Base-by-base conservation (phyloP, 1,140 invertebrate species). In the Holcopasites calliopsidis region DNA sequence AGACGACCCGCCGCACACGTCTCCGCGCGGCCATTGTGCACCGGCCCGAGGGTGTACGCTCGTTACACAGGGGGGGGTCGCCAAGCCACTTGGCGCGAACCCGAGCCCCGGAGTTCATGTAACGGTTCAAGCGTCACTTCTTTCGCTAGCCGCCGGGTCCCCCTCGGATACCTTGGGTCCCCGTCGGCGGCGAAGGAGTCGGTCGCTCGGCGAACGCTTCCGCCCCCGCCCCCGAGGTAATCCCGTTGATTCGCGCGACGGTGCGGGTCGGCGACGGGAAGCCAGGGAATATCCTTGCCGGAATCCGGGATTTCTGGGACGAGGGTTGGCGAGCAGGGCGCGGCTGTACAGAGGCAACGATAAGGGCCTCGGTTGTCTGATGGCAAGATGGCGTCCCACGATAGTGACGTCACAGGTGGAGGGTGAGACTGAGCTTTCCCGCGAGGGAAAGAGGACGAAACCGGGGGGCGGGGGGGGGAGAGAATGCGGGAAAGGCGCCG, bases 351-450 rank as follows among this genome's bases (percentile, higher is more conserved):
- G 82, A 80, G 82, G 77, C n/a, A 52, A 86, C 85, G 89, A 91
- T 90, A 90, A 87, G 88, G 86, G 85, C 83, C 62, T 88, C 85
- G 88, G 88, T 91, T 90, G 90, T 91, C 89, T 91, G 91, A 91
- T 91, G 88, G 90, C 91, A 92, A 92, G 91, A 92, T 92, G 91
- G 91, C 90, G 90, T 91, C 88, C 88, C 79, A 88, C 84, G 91
- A 92, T 92, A 92, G 90, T 89, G 90, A 92, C 90, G 90, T 91
- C 90, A 90, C 83, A 74, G 77, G 73, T 66, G 72, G 87, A 83
- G 86, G 81, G 83, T 84, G 82, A 83, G 79, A 77, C 73, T 60
- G 82, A 68, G 76, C 77, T n/a, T n/a, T n/a, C n/a, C n/a, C n/a
- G 68, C 64, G 75, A 83, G 57, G 42, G 50, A 80, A 80, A 71